These are phyloP conservation scores for Cordilura impudica DNA, from an alignment of 2,888 invertebrate genomes.

Conservation along the genomic window DNA sequence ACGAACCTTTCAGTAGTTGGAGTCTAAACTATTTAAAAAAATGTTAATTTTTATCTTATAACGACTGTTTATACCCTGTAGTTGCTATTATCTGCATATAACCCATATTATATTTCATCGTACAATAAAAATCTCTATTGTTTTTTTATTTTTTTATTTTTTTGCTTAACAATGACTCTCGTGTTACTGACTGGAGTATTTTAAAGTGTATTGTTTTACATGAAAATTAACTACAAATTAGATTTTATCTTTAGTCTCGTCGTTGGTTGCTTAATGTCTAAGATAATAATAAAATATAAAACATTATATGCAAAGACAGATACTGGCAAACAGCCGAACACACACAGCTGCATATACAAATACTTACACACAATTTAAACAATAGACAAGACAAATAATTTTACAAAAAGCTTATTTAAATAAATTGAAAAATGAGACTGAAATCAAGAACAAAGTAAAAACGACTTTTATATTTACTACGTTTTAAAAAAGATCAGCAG, in stretches of 20 bases:
- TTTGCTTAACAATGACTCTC: background rate
- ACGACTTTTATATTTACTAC: no score
- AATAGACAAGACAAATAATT: background rate
- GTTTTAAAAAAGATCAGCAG: no score
- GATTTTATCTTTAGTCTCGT: slow-evolving; percentile 58
- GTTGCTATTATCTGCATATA: background rate
- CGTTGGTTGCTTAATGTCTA: slow-evolving; percentile 45
- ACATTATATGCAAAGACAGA: background rate
- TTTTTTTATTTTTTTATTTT: slow-evolving; percentile 3
- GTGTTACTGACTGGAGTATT: slow-evolving; percentile 31
- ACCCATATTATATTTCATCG: slow-evolving; percentile 29
- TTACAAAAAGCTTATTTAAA: no score
- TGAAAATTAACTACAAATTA: slow-evolving; percentile 61
- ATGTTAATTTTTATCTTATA: background rate
- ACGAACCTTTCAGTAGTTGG: no score
- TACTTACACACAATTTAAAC: background rate
- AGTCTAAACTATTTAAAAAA: background rate
- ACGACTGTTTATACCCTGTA: background rate
- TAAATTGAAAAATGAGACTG: no score
- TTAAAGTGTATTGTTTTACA: slow-evolving; percentile 56
- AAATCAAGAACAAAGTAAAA: no score
- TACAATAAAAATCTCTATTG: slow-evolving; percentile 16
- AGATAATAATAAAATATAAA: slow-evolving; percentile 35
- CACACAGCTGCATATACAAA: background rate
- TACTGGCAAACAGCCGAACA: background rate